Percentiles rank a stretch among this genome's conserved stretches.
Conservation (phyloP, 1,140 invertebrate genomes). For the Agrypnia vestita region DNA sequence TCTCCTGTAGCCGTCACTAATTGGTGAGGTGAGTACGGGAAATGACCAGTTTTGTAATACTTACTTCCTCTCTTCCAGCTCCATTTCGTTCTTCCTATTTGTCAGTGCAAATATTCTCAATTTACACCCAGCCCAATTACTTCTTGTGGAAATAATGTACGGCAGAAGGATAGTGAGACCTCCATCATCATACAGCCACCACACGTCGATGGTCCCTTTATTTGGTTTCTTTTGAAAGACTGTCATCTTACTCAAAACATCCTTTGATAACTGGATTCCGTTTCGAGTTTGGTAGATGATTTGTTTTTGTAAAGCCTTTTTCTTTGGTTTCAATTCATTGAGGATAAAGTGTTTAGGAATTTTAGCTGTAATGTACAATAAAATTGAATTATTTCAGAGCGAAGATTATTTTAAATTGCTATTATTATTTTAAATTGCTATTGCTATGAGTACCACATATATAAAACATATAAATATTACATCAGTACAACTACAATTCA, state of each 20-base stretch:
- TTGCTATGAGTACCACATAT: too few relatives aligned
- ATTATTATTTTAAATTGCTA: too few relatives aligned
- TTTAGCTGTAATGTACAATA: conserved; percentile 39
- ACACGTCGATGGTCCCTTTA: conserved; percentile 91
- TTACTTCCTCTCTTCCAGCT: conserved; percentile 92
- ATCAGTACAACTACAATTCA: too few relatives aligned
- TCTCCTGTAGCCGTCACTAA: too few relatives aligned
- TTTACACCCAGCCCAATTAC: conserved; percentile 88
- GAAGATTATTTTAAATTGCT: too few relatives aligned
- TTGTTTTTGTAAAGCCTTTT: conserved; percentile 69
- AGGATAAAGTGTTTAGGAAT: conserved; percentile 41
- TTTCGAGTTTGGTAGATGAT: conserved; percentile 71
- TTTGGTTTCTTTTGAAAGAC: conserved; percentile 78
- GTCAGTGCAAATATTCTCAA: conserved; percentile 93
- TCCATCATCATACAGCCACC: conserved; percentile 98
- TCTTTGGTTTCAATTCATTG: conserved; percentile 66
- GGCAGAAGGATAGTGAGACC: conserved; percentile 93
- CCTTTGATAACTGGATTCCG: conserved; percentile 75
- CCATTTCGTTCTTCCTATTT: conserved; percentile 88
- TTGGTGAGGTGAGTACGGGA: too few relatives aligned
- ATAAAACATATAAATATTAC: not conserved
- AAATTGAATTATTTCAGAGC: not conserved
- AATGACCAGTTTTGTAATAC: conserved; percentile 58
- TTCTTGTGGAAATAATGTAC: conserved; percentile 91
- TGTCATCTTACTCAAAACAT: conserved; percentile 78